Evolutionary conservation across 2,888 invertebrate genomes (phyloP), one percentile per base, ranked within the genome.

Genomic region (Amiota mariae): DNA sequence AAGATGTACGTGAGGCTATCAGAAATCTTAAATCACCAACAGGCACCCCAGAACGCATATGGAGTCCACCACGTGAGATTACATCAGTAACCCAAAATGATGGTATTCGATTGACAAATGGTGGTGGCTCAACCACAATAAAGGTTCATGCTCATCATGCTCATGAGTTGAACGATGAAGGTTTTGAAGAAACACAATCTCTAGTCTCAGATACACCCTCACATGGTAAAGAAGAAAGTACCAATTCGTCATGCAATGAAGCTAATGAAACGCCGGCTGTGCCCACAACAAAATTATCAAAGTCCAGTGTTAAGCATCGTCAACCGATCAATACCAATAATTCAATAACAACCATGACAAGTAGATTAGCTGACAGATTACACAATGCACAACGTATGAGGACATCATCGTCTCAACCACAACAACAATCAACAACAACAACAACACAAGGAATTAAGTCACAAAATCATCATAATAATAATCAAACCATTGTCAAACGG

Each of bases 111-210:
- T 36, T 24, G 48, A 2, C 72, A 18, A 68, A 70, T n/a, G 64
- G 61, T 46, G 57, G 20, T 12, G 71, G 74, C 1, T 54, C 74
- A 12, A 24, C 63, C 13, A 73, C 73, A 9, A 68, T 82, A 10
- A 89, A 89, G 76, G 77, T 87, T 8, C 73, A 74, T 4, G 80
- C 75, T 11, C 83, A 87, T 0, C 83, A 88, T 0, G 88, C 88
- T 74, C 88, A 88, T 73, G 96, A 96, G 82, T 88, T 94, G 63
- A 95, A 96, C 85, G 97, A 97, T 87, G 96, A 97, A 91, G 96
- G 97, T 10, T 97, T 97, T 85, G 96, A 97, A 88, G 97, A 97
- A 90, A 96, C 96, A 0, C 96, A 96, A 86, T 96, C 96, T 86
- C 91, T 96, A 71, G 95, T 96, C 84, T 96, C 96, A 0, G 96